phyloP scores from a whole-genome alignment of 2,888 invertebrate genomes.

The Hymenopus coronatus region DNA sequence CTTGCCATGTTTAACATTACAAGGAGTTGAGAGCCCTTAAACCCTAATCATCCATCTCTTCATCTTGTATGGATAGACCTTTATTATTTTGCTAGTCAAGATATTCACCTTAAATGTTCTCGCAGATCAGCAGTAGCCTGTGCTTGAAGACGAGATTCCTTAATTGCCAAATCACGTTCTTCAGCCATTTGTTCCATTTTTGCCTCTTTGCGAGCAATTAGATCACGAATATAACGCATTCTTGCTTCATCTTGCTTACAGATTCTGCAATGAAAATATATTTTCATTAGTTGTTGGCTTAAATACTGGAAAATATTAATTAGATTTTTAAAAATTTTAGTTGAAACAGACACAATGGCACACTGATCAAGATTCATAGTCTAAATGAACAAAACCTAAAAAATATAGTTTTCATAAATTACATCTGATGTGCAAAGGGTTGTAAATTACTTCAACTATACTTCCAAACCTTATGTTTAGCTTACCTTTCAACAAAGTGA shows the following conservation, averaged over 20 bases:
- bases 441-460: too few species aligned
- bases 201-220: conserved; percentile 39
- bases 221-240: conserved; percentile 38
- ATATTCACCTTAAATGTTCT: conserved; percentile 40
- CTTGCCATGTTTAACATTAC: too few species aligned
- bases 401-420: too few species aligned
- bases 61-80: background rate
- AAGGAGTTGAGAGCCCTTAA: too few species aligned
- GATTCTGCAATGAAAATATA: conserved; percentile 35
- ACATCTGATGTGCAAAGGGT: too few species aligned
- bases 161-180: conserved; percentile 39
- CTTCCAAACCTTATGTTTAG: too few species aligned
- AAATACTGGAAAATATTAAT: background rate
- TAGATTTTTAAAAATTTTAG: too few species aligned
- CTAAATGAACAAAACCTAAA: too few species aligned
- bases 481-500: too few species aligned
- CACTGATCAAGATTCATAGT: too few species aligned
- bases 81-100: background rate
- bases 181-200: conserved; percentile 40
- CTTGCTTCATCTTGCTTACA: conserved; percentile 40
- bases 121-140: conserved; percentile 40
- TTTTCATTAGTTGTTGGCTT: background rate
- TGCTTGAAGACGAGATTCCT: conserved; percentile 40
- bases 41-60: too few species aligned
- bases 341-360: too few species aligned